Percentiles rank a stretch among this genome's conserved stretches.
Evolutionary conservation across 2,113 vertebrate species (phyloP).

Genomic region (zebrafish (Danio rerio)): GRCz12tu NC_133186.1:37805001-37805500

Average conservation of each 20-base stretch:
- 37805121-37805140: background rate
- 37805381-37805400: background rate
- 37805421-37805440: background rate
- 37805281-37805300: background rate
- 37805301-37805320: background rate
- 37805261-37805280: conserved; percentile 15
- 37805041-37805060: background rate
- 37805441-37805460: background rate
- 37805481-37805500: conserved; percentile 1
- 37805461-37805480: conserved; percentile 17
- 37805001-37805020: background rate
- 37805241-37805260: background rate
- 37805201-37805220: too few relatives aligned
- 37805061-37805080: background rate
- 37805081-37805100: background rate
- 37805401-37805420: conserved; percentile 14
- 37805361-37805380: background rate
- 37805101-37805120: background rate
- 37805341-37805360: conserved; percentile 6
- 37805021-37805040: conserved; percentile 4
- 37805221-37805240: too few relatives aligned
- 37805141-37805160: background rate
- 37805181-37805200: background rate
- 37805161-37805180: background rate
- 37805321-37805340: background rate